Evolutionary conservation across 2,113 vertebrate species (phyloP).

Genomic region (Pseudorasbora parva): DNA sequence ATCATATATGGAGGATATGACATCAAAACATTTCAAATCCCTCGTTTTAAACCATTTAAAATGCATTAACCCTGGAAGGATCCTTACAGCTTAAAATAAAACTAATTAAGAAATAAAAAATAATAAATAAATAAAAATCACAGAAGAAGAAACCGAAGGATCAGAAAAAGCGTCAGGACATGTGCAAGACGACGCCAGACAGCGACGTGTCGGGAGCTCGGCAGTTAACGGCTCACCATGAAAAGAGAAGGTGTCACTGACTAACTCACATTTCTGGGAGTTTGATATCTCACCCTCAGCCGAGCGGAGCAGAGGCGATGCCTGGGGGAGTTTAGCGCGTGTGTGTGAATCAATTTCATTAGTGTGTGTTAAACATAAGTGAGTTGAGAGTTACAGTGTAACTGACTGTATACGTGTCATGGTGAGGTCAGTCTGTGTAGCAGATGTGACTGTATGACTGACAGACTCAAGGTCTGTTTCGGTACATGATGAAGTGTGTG

Average conservation of each 20-base stretch:
- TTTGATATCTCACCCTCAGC: conserved; percentile 43
- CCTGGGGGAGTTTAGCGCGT: background rate
- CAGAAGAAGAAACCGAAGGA: background rate
- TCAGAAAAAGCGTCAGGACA: background rate
- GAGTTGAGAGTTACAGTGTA: conserved; percentile 54
- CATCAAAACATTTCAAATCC: background rate
- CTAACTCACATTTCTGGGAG: conserved; percentile 25
- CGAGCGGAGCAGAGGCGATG: conserved; percentile 19
- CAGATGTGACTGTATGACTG: conserved; percentile 41
- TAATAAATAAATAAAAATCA: background rate
- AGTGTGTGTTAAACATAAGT: conserved; percentile 12
- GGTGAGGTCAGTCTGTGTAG: conserved; percentile 47
- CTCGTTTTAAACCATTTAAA: background rate
- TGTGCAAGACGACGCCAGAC: conserved; percentile 52
- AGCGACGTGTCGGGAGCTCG: conserved; percentile 23
- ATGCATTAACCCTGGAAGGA: background rate
- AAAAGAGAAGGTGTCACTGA: conserved; percentile 45
- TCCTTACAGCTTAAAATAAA: background rate
- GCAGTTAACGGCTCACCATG: conserved; percentile 43
- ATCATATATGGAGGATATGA: background rate
- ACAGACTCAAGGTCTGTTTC: conserved; percentile 51
- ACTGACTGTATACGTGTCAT: conserved; percentile 30
- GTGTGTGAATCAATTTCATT: conserved; percentile 33
- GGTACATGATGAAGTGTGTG: conserved; percentile 38
- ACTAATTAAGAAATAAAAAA: background rate